phyloP scores from a whole-genome alignment of 2,797 vertebrate species.

The Sebastes dallii region DNA sequence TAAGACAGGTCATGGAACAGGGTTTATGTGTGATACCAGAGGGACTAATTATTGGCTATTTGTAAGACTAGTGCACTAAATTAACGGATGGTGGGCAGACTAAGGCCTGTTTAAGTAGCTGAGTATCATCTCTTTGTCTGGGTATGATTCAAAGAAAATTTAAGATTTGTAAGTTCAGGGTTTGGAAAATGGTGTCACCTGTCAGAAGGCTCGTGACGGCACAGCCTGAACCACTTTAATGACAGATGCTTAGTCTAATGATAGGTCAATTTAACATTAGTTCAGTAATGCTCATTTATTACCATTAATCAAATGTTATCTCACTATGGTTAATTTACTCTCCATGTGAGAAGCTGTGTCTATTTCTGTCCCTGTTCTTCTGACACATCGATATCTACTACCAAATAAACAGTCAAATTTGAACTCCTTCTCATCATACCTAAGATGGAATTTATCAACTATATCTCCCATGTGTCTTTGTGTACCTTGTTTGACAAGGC shows the following conservation, averaged over 20 bases:
- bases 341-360: no score
- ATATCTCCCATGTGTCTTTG: conserved; percentile 32
- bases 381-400: not conserved
- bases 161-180: not conserved
- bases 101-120: not conserved
- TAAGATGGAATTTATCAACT: not conserved
- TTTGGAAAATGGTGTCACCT: not conserved
- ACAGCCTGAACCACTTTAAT: not conserved
- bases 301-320: not conserved
- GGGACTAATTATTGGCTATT: not conserved
- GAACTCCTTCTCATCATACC: not conserved
- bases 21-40: not conserved
- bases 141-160: not conserved
- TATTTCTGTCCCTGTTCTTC: not conserved
- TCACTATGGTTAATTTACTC: not conserved
- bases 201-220: not conserved
- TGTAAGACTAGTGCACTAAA: not conserved
- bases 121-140: not conserved
- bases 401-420: not conserved
- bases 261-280: not conserved
- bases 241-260: not conserved
- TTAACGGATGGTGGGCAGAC: not conserved
- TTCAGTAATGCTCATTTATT: not conserved
- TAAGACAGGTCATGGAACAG: not conserved
- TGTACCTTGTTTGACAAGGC: not conserved